Evolutionary conservation across 1,140 invertebrate genomes (phyloP).

Genomic region (Sminthurides bifidus): DNA sequence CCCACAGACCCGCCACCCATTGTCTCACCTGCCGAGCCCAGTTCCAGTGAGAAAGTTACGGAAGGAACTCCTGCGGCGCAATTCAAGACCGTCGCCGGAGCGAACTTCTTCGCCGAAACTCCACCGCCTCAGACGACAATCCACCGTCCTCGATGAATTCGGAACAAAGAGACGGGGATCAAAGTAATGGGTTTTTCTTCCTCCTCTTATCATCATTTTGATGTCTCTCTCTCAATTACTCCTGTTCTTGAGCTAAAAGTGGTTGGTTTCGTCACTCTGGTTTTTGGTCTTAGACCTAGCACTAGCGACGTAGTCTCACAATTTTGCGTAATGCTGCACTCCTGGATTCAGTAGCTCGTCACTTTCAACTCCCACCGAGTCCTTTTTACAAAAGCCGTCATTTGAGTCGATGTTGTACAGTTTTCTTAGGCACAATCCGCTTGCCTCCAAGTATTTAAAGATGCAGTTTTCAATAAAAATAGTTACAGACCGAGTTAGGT

Average conservation of each 20-base stretch:
- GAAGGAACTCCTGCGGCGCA: slow-evolving; percentile 40
- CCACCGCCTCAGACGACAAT: slow-evolving; percentile 65
- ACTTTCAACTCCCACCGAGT: too few species aligned
- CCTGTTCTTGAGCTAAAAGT: not conserved
- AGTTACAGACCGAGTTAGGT: too few species aligned
- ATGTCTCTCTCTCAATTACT: not conserved
- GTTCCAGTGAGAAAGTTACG: slow-evolving; percentile 26
- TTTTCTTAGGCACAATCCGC: too few species aligned
- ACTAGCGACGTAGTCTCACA: too few species aligned
- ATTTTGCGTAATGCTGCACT: too few species aligned
- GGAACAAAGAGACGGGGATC: slow-evolving; percentile 32
- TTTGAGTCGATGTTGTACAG: too few species aligned
- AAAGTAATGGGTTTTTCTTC: slow-evolving; percentile 21
- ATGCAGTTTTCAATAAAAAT: too few species aligned
- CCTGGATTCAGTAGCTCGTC: too few species aligned
- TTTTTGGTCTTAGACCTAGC: too few species aligned
- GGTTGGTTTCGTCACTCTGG: too few species aligned
- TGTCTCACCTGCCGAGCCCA: slow-evolving; percentile 33
- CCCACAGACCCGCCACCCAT: slow-evolving; percentile 37
- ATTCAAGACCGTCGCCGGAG: slow-evolving; percentile 56
- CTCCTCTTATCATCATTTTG: not conserved
- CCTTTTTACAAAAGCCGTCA: too few species aligned
- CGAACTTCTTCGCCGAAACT: slow-evolving; percentile 49
- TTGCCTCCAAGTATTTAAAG: too few species aligned
- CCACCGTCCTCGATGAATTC: slow-evolving; percentile 71